phyloP scores from a whole-genome alignment of 2,797 vertebrate species.

The Anguilla megastoma region DNA sequence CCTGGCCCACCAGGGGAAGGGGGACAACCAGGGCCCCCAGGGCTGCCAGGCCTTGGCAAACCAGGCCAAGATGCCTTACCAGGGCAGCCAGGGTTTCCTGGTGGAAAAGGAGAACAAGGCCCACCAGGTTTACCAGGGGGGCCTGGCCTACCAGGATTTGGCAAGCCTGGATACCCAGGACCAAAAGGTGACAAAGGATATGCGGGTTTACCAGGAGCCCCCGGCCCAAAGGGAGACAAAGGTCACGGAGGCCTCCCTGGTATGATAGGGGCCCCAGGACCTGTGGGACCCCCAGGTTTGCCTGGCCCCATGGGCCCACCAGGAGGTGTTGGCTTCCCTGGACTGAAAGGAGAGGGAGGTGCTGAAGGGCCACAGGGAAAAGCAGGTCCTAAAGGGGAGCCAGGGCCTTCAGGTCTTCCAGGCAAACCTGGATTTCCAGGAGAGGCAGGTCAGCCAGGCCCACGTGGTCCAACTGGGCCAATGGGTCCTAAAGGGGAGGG shows the following conservation, averaged over 20 bases:
- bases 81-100: constrained; percentile 83
- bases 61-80: constrained; percentile 86
- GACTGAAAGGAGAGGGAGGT: constrained; percentile 87
- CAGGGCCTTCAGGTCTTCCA: constrained; percentile 83
- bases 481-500: constrained; percentile 86
- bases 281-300: constrained; percentile 82
- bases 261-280: constrained; percentile 80
- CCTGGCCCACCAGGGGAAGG: constrained; percentile 78
- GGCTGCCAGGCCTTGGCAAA: constrained; percentile 84
- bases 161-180: constrained; percentile 89
- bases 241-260: constrained; percentile 83
- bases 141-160: constrained; percentile 86
- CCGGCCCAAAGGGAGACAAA: constrained; percentile 88
- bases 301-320: constrained; percentile 86
- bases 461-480: constrained; percentile 85
- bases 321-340: constrained; percentile 85
- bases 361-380: constrained; percentile 77
- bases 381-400: constrained; percentile 82
- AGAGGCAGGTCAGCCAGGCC: constrained; percentile 82
- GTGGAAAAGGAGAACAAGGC: constrained; percentile 88
- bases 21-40: constrained; percentile 82
- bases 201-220: constrained; percentile 78
- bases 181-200: constrained; percentile 88
- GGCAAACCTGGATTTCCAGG: constrained; percentile 86
- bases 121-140: constrained; percentile 83